Conservation (phyloP, 1,140 invertebrate species). For the Heliconius himera region DNA sequence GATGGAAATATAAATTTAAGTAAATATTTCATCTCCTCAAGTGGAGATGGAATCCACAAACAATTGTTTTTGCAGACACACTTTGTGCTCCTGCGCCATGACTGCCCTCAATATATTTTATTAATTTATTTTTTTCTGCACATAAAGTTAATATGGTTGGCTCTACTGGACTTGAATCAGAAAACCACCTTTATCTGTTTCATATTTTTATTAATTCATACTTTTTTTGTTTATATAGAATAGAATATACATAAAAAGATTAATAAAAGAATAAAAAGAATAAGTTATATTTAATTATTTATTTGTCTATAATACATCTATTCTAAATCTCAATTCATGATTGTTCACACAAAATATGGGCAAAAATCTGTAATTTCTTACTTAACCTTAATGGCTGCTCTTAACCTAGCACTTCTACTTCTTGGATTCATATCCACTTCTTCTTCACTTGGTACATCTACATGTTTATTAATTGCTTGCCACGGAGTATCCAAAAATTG, state of each 20-base stretch:
- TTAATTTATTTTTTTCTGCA: too few species aligned
- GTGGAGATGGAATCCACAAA: too few species aligned
- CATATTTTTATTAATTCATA: neutral
- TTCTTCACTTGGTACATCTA: constrained; percentile 86
- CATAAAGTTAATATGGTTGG: too few species aligned
- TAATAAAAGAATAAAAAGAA: neutral
- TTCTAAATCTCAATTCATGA: neutral
- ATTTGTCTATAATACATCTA: neutral
- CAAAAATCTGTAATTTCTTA: constrained; percentile 43
- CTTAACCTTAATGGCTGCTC: constrained; percentile 89
- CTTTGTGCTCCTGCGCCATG: too few species aligned
- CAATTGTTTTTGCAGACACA: too few species aligned
- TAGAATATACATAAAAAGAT: neutral
- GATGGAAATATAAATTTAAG: too few species aligned
- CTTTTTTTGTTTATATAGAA: neutral
- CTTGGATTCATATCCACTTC: constrained; percentile 92
- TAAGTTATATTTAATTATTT: neutral
- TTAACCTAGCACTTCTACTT: constrained; percentile 93
- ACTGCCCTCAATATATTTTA: too few species aligned
- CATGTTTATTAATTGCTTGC: constrained; percentile 91
- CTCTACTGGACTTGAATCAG: too few species aligned
- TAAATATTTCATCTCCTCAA: too few species aligned
- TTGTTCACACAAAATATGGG: neutral
- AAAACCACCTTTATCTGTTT: too few species aligned
- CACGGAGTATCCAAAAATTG: constrained; percentile 85